Evolutionary conservation across 2,113 vertebrate genomes (phyloP), one percentile per base, ranked within the genome.

Genomic region (Corvus hawaiiensis): DNA sequence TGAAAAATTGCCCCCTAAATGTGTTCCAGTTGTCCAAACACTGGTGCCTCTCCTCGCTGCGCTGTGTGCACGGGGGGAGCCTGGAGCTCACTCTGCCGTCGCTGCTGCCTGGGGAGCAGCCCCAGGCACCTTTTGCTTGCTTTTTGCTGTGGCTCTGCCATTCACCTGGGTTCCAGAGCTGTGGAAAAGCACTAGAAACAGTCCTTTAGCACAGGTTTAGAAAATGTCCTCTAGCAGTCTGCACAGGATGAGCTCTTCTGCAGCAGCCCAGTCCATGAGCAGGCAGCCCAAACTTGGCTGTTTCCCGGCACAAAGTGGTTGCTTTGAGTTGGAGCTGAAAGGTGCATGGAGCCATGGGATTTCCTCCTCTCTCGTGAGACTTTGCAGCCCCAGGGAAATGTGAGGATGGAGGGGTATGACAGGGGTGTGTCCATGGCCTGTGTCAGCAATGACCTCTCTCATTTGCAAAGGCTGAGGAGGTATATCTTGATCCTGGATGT

Each of bases 11-110:
- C 74, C 87, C 95, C 79, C 35, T 90, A 97, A 98, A 98, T 98
- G 92, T 95, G 91, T 98, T 98, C 98, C 98, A 98, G 98, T 98
- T 99, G 98, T 98, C 96, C 96, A 98, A 98, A 98, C 98, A 98
- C 28, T 49, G 93, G 91, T 94, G 86, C 90, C 83, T 95, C 69
- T 69, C 94, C 86, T 87, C 18, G 37, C 55, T 86, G 88, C 0
- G 30, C 37, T 86, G 90, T 16, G 87, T 14, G 64, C 16, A 16
- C 14, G 15, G 64, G 94, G 86, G 91, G 87, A 94, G 94, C 89
- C 81, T 89, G 83, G 62, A 88, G 73, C 76, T 87, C 7, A 10
- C 32, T 74, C 26, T 44, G n/a, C 51, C 15, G 7, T n/a, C 2
- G 7, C 62, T 4, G 1, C 86, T 87, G 93, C 58, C 51, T 76